phyloP scores from a whole-genome alignment of 2,888 invertebrate species.

The Catocala sponsa region DNA sequence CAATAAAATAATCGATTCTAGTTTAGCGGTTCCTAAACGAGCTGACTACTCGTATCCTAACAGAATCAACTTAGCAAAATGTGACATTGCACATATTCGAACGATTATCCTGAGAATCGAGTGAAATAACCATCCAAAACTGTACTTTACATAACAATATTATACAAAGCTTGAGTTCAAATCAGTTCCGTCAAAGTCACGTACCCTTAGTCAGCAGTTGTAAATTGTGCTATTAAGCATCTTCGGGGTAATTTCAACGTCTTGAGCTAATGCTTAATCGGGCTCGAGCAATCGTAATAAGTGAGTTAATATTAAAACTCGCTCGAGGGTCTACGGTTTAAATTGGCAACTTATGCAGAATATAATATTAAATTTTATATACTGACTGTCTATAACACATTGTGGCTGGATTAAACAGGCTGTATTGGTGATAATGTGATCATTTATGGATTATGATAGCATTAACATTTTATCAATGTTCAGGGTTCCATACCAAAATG shows the following conservation, averaged over 20 bases:
- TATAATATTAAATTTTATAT: too few species aligned
- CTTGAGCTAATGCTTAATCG: conserved; percentile 4
- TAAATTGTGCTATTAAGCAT: conserved; percentile 13
- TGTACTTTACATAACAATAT: not conserved
- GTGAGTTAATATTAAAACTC: not conserved
- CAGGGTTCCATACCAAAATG: too few species aligned
- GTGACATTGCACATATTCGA: not conserved
- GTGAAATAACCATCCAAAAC: not conserved
- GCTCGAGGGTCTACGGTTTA: too few species aligned
- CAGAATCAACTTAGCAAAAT: too few species aligned
- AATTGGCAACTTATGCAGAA: not conserved
- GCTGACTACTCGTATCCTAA: too few species aligned
- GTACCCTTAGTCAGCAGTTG: conserved; percentile 7
- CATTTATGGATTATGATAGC: too few species aligned
- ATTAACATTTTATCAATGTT: too few species aligned
- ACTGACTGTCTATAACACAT: too few species aligned
- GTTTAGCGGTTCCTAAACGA: too few species aligned
- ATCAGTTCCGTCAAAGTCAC: conserved; percentile 5
- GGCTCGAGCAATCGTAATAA: not conserved
- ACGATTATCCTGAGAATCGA: not conserved
- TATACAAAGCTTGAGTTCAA: not conserved
- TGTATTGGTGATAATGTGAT: too few species aligned
- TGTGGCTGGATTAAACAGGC: too few species aligned
- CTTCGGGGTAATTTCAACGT: not conserved
- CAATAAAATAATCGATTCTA: too few species aligned